Evolutionary conservation across 2,797 vertebrate species (phyloP).

Genomic region (Miichthys miiuy): DNA sequence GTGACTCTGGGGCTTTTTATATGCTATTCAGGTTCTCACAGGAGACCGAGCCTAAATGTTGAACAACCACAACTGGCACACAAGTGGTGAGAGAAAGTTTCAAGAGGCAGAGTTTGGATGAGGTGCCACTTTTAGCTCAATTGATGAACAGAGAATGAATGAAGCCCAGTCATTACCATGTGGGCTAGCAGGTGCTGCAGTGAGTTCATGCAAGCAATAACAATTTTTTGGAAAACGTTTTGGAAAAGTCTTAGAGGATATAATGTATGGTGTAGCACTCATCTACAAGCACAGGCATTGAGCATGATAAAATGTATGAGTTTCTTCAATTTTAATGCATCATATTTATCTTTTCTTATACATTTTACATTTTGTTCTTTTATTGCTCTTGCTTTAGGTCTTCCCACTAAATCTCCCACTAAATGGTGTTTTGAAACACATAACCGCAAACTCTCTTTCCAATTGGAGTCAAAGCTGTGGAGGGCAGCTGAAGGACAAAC

Average conservation of each 20-base stretch:
- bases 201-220: constrained; percentile 1
- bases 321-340: neutral
- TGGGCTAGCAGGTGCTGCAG: constrained; percentile 1
- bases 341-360: constrained; percentile 1
- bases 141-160: constrained; percentile 9
- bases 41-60: constrained; percentile 30
- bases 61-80: constrained; percentile 43
- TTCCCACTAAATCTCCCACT: constrained; percentile 4
- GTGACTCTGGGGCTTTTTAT: constrained; percentile 39
- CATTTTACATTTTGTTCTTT: neutral
- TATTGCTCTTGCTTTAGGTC: neutral
- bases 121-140: neutral
- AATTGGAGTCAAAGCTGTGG: constrained; percentile 8
- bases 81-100: constrained; percentile 25
- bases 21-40: constrained; percentile 38
- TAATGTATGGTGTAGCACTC: neutral
- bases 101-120: constrained; percentile 8
- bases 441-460: constrained; percentile 8
- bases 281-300: neutral
- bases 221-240: neutral
- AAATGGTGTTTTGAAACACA: constrained; percentile 6
- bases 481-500: constrained; percentile 25
- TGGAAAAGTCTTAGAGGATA: neutral
- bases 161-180: neutral
- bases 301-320: neutral